A percentile compares a stretch with the other conserved stretches of the same genome.
phyloP scores from a whole-genome alignment of 1,140 invertebrate species.

The Dendrolimus kikuchii region DNA sequence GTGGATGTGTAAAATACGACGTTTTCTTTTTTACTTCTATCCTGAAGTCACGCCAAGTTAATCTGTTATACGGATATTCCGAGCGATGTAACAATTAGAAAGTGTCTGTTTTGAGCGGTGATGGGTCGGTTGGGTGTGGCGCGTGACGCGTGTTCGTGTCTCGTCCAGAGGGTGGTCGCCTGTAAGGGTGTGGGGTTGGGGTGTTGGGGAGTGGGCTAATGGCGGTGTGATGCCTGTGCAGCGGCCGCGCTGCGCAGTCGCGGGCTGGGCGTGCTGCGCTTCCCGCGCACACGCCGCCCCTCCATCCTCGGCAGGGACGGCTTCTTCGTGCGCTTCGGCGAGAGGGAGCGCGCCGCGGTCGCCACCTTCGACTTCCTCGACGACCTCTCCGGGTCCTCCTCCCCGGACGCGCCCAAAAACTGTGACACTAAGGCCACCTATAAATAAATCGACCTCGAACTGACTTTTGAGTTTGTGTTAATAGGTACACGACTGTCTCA shows the following conservation, averaged over 20 bases:
- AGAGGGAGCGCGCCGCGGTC: slow-evolving; percentile 82
- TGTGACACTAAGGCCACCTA: slow-evolving; percentile 25
- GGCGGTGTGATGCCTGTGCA: slow-evolving; percentile 71
- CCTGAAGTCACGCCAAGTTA: no score
- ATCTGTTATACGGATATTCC: not conserved
- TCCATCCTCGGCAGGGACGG: slow-evolving; percentile 82
- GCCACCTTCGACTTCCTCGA: slow-evolving; percentile 86
- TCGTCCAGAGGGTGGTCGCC: slow-evolving; percentile 71
- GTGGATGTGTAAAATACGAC: no score
- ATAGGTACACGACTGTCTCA: slow-evolving; percentile 1
- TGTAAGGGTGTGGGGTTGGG: slow-evolving; percentile 23
- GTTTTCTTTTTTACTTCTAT: no score
- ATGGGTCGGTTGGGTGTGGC: slow-evolving; percentile 8
- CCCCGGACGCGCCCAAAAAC: slow-evolving; percentile 66
- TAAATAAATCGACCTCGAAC: no score
- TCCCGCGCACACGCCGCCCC: slow-evolving; percentile 69
- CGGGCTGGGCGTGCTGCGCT: slow-evolving; percentile 62
- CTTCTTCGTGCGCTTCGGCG: slow-evolving; percentile 84
- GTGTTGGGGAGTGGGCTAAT: slow-evolving; percentile 2
- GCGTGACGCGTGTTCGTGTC: slow-evolving; percentile 54
- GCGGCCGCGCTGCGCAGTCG: slow-evolving; percentile 65
- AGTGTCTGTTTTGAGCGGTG: slow-evolving; percentile 37
- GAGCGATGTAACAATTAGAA: slow-evolving; percentile 22
- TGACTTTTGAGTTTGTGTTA: no score
- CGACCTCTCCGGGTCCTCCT: slow-evolving; percentile 75